phyloP scores from a whole-genome alignment of 2,888 invertebrate species.

The Lepidochrysops patricia region DNA sequence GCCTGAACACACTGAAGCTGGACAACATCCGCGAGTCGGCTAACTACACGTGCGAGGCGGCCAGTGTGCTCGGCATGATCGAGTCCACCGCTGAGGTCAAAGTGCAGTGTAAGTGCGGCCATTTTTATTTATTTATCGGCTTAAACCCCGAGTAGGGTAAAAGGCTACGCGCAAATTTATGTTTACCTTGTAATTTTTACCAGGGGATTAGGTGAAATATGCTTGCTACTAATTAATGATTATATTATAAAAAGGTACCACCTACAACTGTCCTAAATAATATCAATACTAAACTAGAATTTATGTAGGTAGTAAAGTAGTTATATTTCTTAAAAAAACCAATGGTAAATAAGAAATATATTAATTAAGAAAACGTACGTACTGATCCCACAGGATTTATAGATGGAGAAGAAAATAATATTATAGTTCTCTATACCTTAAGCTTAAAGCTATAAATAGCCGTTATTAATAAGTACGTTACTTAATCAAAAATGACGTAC shows the following conservation, averaged over 20 bases:
- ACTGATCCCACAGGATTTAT: background rate
- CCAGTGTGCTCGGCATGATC: constrained; percentile 93
- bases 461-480: constrained; percentile 2
- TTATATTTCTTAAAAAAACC: background rate
- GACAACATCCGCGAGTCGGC: constrained; percentile 92
- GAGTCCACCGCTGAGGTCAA: constrained; percentile 91
- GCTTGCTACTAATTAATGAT: no score
- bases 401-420: background rate
- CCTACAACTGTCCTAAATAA: background rate
- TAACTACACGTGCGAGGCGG: constrained; percentile 97
- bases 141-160: no score
- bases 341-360: background rate
- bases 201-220: no score
- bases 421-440: background rate
- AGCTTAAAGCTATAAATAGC: background rate
- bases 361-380: background rate
- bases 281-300: background rate
- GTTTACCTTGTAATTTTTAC: no score
- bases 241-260: background rate
- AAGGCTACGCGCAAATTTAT: no score
- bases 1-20: constrained; percentile 89
- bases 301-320: background rate
- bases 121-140: background rate
- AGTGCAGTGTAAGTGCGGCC: constrained; percentile 89
- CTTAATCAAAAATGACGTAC: constrained; percentile 8